Percentiles rank a stretch among this genome's conserved stretches.
Conservation (phyloP, 2,888 invertebrate species). For the Cheilosia vulpina region DNA sequence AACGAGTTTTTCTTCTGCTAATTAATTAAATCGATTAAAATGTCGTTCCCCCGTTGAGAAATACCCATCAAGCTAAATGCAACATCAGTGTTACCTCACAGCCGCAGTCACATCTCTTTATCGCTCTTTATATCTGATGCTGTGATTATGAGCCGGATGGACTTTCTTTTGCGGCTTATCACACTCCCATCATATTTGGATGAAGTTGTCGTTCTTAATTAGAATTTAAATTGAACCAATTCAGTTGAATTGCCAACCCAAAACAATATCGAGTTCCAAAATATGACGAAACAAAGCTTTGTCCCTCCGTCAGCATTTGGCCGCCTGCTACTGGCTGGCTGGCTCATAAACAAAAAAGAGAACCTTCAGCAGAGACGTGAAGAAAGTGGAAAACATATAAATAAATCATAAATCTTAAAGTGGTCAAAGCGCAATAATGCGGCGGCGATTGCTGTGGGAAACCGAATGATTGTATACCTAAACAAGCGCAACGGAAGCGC, state of each 20-base stretch:
- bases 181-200: constrained; percentile 20
- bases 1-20: constrained; percentile 50
- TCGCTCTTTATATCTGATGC: not conserved
- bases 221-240: constrained; percentile 3
- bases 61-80: constrained; percentile 53
- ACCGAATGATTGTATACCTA: constrained; percentile 49
- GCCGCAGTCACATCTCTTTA: not conserved
- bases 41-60: constrained; percentile 25
- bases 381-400: constrained; percentile 59
- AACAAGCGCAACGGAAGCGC: constrained; percentile 45
- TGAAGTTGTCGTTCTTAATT: constrained; percentile 55
- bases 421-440: constrained; percentile 63
- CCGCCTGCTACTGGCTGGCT: constrained; percentile 10
- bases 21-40: constrained; percentile 62
- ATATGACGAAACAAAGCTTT: constrained; percentile 25
- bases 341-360: constrained; percentile 15
- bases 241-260: not conserved
- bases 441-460: constrained; percentile 55
- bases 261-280: constrained; percentile 24
- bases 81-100: constrained; percentile 40
- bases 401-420: constrained; percentile 68
- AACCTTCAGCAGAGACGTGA: constrained; percentile 14
- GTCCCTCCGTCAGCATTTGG: constrained; percentile 30
- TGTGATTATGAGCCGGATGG: constrained; percentile 3
- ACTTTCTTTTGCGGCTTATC: constrained; percentile 46